Conservation (phyloP, 1,140 invertebrate genomes). For the Acromyrmex echinatior region DNA sequence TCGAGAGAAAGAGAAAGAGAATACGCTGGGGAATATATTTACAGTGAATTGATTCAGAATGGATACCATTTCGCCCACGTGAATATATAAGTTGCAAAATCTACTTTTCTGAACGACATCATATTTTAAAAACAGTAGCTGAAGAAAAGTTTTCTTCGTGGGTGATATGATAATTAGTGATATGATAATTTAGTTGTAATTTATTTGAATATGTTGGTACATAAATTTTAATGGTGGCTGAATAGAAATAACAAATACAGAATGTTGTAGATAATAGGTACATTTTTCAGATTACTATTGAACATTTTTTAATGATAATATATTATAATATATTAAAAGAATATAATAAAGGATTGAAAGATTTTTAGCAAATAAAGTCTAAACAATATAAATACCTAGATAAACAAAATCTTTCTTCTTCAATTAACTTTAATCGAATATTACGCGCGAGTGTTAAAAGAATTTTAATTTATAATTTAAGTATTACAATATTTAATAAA, state of each 20-base stretch:
- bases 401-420: neutral
- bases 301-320: neutral
- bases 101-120: conserved; percentile 1
- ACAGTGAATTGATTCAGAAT: conserved; percentile 80
- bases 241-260: neutral
- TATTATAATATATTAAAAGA: no score
- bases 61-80: conserved; percentile 72
- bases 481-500: neutral
- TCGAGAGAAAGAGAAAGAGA: conserved; percentile 66
- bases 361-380: neutral
- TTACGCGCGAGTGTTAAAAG: neutral
- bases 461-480: conserved; percentile 1
- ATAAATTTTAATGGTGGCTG: conserved; percentile 4
- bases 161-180: neutral
- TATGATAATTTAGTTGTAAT: neutral
- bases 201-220: neutral
- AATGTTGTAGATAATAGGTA: neutral
- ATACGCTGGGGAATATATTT: conserved; percentile 62
- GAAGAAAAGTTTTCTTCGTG: neutral
- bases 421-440: neutral
- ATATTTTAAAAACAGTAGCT: neutral
- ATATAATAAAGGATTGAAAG: neutral
- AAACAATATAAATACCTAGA: neutral
- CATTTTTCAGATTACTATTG: neutral
- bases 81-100: conserved; percentile 4